Conservation (phyloP, 53 echinoderm and acorn worm species). For the Hippasteria phrygiana region DNA sequence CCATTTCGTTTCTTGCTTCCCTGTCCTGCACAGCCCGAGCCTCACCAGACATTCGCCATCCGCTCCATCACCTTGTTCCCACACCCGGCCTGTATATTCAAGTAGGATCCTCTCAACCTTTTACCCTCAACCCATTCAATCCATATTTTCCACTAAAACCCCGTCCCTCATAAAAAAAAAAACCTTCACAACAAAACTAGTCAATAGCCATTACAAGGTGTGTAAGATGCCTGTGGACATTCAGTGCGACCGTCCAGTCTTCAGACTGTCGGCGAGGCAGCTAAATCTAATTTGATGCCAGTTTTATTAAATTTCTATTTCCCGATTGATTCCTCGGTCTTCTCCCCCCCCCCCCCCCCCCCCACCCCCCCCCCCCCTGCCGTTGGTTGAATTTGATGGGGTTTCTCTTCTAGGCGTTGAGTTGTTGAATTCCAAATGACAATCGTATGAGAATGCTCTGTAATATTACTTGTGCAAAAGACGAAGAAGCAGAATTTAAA, state of each 20-base stretch:
- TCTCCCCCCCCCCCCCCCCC: neutral
- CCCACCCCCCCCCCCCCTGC: neutral
- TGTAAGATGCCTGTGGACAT: neutral
- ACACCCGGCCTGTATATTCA: neutral
- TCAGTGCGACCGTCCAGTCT: neutral
- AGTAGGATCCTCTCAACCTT: neutral
- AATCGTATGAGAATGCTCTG: too few species aligned
- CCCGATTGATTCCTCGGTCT: neutral
- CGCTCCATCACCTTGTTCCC: neutral
- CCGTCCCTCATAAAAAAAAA: too few species aligned
- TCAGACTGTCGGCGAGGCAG: conserved; percentile 2
- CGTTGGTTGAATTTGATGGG: neutral
- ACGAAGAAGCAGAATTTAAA: too few species aligned
- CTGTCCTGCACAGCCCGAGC: neutral
- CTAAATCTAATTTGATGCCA: conserved; percentile 32
- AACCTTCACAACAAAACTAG: neutral
- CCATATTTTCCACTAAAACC: neutral
- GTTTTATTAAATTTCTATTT: conserved; percentile 4
- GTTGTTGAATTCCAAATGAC: neutral
- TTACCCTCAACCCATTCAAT: neutral
- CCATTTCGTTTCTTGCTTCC: neutral
- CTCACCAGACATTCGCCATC: neutral
- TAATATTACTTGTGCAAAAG: too few species aligned
- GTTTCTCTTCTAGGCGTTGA: neutral
- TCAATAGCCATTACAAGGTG: neutral